A percentile compares a stretch with the other conserved stretches of the same genome.
phyloP scores from a whole-genome alignment of 2,888 invertebrate species.

The Cerastoderma edule region DNA sequence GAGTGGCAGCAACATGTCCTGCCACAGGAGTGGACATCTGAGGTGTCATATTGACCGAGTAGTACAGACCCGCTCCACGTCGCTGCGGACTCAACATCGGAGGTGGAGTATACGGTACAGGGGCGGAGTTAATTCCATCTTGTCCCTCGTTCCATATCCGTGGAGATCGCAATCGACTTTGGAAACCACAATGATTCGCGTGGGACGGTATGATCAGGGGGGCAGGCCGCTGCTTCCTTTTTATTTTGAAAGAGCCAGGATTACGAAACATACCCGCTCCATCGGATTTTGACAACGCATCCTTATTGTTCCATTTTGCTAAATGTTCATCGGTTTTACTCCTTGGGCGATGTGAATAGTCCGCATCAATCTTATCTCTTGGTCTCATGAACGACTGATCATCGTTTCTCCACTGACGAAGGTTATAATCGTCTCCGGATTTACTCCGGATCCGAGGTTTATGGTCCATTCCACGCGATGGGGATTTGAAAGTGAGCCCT shows the following conservation, averaged over 20 bases:
- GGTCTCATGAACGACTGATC: constrained; percentile 76
- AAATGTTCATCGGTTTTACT: constrained; percentile 67
- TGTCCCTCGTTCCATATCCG: constrained; percentile 78
- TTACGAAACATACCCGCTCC: constrained; percentile 92
- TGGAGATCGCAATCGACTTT: constrained; percentile 85
- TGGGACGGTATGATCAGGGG: constrained; percentile 84
- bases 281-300: constrained; percentile 81
- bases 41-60: constrained; percentile 81
- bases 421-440: constrained; percentile 75
- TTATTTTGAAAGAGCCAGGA: constrained; percentile 82
- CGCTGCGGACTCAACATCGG: constrained; percentile 97
- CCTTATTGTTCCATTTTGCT: constrained; percentile 64
- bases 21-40: constrained; percentile 78
- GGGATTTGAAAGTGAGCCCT: constrained; percentile 43
- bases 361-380: constrained; percentile 72
- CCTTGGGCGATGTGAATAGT: constrained; percentile 66
- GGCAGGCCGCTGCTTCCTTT: constrained; percentile 83
- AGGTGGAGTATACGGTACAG: constrained; percentile 93
- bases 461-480: constrained; percentile 24
- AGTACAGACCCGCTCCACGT: constrained; percentile 93
- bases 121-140: constrained; percentile 77
- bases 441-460: constrained; percentile 74
- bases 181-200: constrained; percentile 84
- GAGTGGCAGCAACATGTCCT: constrained; percentile 62
- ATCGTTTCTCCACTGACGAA: constrained; percentile 71